Base-by-base conservation (phyloP, 2,888 invertebrate species). In the Malthinus flaveolus region DNA sequence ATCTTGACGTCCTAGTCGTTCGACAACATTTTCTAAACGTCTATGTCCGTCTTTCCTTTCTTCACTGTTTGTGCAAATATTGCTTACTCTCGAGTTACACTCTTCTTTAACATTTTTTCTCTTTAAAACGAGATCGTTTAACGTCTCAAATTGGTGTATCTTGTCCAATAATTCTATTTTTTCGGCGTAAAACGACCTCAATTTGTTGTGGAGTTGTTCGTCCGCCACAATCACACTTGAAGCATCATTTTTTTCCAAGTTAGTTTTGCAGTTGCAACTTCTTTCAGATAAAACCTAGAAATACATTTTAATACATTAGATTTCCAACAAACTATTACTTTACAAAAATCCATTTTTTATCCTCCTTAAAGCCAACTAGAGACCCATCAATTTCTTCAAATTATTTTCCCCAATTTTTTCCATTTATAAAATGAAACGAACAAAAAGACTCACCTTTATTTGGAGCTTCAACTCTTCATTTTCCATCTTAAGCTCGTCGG, bases 401-500 rank as follows among this genome's bases (percentile, higher is more conserved):
- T n/a, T n/a, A n/a, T n/a, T n/a, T n/a, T n/a, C n/a, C n/a, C n/a
- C n/a, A n/a, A n/a, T 23, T 23, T 23, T 23, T 23, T 23, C 23
- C 5, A 2, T 2, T 23, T 23, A 23, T 23, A 33, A 42, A 1
- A 9, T 32, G n/a, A n/a, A n/a, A n/a, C n/a, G n/a, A n/a, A 9
- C 10, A 33, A 50, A n/a, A 33, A 13, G 13, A 42, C 34, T 47
- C 46, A 47, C 54, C 31, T 46, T 42, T 13, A 59, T 8, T 12
- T 59, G 15, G 6, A 54, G 32, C 23, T 64, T 68, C 7, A 70
- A 49, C 36, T 53, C 44, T 33, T 55, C 59, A 42, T 50, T 66
- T 59, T 71, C 69, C 37, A 60, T 58, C 11, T 34, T 52, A 3
- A 90, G 78, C 55, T 89, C 89, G 52, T 89, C 88, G 44, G 86